Conservation (phyloP, 1,140 invertebrate species). For the Brachionus angularis region DNA sequence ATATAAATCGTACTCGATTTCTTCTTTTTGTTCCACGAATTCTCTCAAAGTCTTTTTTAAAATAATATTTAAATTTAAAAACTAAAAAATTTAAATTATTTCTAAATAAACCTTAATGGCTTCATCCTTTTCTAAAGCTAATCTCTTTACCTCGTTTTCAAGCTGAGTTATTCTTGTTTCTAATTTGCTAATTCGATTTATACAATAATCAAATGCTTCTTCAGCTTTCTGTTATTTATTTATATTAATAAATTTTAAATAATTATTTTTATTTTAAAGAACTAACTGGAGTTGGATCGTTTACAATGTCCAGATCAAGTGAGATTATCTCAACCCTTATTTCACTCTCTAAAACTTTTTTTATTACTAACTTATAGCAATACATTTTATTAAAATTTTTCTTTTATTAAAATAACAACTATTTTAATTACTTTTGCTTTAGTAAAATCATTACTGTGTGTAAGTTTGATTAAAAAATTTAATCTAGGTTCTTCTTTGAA, state of each 20-base stretch:
- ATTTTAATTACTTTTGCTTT: no score
- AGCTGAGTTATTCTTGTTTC: neutral
- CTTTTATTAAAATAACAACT: no score
- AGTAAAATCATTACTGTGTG: no score
- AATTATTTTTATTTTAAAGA: neutral
- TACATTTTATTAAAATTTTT: no score
- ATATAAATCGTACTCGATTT: conserved; percentile 12
- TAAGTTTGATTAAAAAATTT: no score
- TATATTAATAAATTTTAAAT: no score
- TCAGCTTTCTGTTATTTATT: neutral
- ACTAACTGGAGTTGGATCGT: neutral
- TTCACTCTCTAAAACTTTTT: neutral
- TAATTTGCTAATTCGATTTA: neutral
- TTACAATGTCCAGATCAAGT: neutral
- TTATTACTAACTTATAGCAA: neutral
- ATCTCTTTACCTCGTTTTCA: neutral
- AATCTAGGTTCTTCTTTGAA: no score
- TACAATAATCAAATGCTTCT: conserved; percentile 10
- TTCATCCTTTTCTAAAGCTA: neutral
- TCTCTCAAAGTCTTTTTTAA: conserved; percentile 6
- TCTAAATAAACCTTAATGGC: neutral
- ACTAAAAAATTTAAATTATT: neutral
- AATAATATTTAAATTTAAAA: neutral
- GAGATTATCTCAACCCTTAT: neutral
- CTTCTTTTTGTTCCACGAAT: conserved; percentile 12